Evolutionary conservation across 2,888 invertebrate species (phyloP).

Genomic region (Drosophila cognata): DNA sequence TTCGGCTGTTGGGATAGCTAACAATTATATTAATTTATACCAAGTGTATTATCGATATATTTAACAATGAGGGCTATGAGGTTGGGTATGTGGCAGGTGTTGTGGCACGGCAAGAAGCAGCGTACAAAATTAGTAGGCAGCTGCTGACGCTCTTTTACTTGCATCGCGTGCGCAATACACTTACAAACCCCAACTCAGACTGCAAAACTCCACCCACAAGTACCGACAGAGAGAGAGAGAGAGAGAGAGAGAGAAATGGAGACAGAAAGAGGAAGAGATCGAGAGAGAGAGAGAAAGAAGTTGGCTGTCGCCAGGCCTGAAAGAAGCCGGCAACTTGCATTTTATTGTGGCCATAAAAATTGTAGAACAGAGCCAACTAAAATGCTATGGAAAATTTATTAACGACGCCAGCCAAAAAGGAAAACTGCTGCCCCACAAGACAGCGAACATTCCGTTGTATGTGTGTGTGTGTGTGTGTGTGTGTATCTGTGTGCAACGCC

Average conservation of each 20-base stretch:
- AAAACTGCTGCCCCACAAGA: conserved; percentile 53
- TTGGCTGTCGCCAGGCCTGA: conserved; percentile 40
- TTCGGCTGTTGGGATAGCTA: no score
- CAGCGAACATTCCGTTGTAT: conserved; percentile 12
- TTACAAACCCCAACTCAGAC: conserved; percentile 22
- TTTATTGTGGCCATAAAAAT: conserved; percentile 63
- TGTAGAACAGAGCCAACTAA: conserved; percentile 61
- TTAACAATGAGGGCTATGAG: neutral
- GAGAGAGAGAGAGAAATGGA: neutral
- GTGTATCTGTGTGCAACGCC: conserved; percentile 30
- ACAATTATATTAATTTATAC: neutral
- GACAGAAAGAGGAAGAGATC: neutral
- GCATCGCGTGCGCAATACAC: conserved; percentile 74
- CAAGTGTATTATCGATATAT: neutral
- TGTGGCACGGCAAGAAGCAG: neutral
- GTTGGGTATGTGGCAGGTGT: neutral
- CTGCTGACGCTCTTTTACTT: conserved; percentile 31
- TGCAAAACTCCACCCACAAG: neutral
- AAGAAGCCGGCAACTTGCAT: conserved; percentile 53
- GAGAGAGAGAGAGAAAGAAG: conserved; percentile 3
- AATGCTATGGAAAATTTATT: conserved; percentile 62
- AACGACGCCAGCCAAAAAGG: conserved; percentile 54
- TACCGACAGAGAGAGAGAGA: neutral
- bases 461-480: conserved; percentile 6
- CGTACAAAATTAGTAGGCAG: conserved; percentile 12